Evolutionary conservation across 2,888 invertebrate species (phyloP).

Genomic region (Heliconius charithonia): DNA sequence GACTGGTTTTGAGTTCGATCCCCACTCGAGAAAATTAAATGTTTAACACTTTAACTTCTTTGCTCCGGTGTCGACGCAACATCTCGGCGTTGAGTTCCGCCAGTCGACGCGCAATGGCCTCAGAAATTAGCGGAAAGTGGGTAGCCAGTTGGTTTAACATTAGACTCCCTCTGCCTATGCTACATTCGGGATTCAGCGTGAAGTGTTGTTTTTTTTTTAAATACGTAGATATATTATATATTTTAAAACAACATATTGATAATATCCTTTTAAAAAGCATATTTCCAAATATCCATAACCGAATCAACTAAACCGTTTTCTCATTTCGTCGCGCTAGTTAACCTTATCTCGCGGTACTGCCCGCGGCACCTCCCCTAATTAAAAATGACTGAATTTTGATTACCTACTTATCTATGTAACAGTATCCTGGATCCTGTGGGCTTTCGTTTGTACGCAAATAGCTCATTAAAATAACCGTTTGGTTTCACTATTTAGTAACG

Average conservation of each 20-base stretch:
- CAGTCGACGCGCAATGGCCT: too few relatives aligned
- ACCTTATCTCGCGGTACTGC: conserved; percentile 21
- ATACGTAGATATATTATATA: too few relatives aligned
- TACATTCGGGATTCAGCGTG: too few relatives aligned
- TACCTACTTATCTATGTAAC: conserved; percentile 73
- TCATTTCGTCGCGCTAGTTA: conserved; percentile 15
- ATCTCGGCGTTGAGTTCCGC: too few relatives aligned
- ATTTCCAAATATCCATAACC: background rate
- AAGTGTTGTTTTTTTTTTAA: too few relatives aligned
- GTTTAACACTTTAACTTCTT: too few relatives aligned
- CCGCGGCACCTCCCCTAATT: conserved; percentile 60
- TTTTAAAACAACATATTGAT: background rate
- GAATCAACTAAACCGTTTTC: conserved; percentile 19
- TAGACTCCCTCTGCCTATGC: too few relatives aligned
- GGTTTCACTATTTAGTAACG: conserved; percentile 28
- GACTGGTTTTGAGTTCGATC: too few relatives aligned
- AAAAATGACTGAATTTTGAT: conserved; percentile 80
- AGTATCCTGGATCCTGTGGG: conserved; percentile 65
- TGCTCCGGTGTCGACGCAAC: too few relatives aligned
- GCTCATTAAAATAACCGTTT: conserved; percentile 56
- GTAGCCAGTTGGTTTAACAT: too few relatives aligned
- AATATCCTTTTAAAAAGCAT: background rate
- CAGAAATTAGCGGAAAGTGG: too few relatives aligned
- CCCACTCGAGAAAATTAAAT: too few relatives aligned
- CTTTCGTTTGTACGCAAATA: conserved; percentile 64